phyloP scores from a whole-genome alignment of 2,888 invertebrate species.

The Synanthedon tipuliformis region DNA sequence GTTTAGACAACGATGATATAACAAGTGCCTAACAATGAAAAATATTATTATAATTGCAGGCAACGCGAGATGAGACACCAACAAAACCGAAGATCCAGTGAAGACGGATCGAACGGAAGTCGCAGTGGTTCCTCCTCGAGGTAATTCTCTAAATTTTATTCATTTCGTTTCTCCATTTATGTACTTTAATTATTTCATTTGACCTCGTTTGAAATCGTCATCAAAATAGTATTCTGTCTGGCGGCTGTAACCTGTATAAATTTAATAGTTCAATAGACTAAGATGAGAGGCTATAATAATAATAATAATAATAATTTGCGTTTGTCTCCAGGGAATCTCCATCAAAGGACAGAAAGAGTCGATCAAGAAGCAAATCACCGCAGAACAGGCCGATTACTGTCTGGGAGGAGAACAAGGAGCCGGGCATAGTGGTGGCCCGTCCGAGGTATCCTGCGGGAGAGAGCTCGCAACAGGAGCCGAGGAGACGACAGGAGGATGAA shows the following conservation, averaged over 20 bases:
- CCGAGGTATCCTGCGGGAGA: slow-evolving; percentile 18
- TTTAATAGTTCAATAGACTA: neutral
- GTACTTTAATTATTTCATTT: no score
- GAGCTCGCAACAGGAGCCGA: slow-evolving; percentile 1
- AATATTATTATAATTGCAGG: slow-evolving; percentile 47
- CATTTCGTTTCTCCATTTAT: no score
- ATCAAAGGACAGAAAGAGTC: slow-evolving; percentile 27
- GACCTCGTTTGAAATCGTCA: no score
- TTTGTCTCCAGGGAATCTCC: slow-evolving; percentile 32
- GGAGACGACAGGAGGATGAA: slow-evolving; percentile 16
- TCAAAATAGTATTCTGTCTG: no score
- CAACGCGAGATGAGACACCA: slow-evolving; percentile 87
- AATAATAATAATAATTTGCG: no score
- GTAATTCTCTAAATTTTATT: slow-evolving; percentile 14
- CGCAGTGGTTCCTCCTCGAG: slow-evolving; percentile 47
- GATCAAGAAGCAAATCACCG: slow-evolving; percentile 39
- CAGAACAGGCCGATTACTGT: slow-evolving; percentile 28
- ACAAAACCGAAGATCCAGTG: slow-evolving; percentile 62
- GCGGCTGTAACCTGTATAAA: no score
- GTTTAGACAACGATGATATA: neutral
- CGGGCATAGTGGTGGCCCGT: slow-evolving; percentile 11
- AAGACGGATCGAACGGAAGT: slow-evolving; percentile 48
- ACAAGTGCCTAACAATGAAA: neutral
- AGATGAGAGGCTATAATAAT: neutral
- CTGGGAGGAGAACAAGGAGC: slow-evolving; percentile 31